Base-by-base conservation (phyloP, 2,797 vertebrate genomes). In the Echeneis naucrates region DNA sequence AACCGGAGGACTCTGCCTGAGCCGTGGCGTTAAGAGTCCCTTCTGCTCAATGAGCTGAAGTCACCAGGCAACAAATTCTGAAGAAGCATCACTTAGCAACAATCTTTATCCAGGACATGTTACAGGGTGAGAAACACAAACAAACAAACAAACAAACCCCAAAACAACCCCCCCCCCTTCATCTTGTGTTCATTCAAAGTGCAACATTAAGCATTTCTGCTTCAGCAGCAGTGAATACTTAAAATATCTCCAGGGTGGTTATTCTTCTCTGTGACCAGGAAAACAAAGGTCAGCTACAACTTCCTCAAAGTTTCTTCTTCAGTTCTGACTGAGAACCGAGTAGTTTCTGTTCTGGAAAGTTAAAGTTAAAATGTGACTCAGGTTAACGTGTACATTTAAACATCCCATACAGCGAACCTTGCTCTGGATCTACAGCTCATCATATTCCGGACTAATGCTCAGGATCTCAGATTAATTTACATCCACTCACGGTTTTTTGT, bases 61-160 rank as follows among this genome's bases (percentile, higher is more conserved):
- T 75, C 68, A 56, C 82, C 52, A 58, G 53, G 71, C 77, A 84
- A 78, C 68, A 64, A 56, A 70, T 64, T 42, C 27, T 0, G 2
- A 33, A 64, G 14, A 23, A 19, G n/a, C 1, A 45, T 57, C 35
- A 16, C 64, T 65, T 40, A 61, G 59, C 75, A 63, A 72, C 70
- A 47, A 48, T 50, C 26, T 1, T 16, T 37, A 51, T 52, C 57
- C 54, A 47, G 56, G 35, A 61, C 54, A 68, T 62, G 52, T 65
- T 27, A 19, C 17, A 0, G 44, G n/a, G n/a, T n/a, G n/a, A n/a
- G n/a, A n/a, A n/a, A n/a, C n/a, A n/a, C n/a, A n/a, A n/a, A n/a
- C n/a, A n/a, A n/a, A n/a, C n/a, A n/a, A n/a, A n/a, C n/a, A n/a
- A n/a, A n/a, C n/a, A n/a, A n/a, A n/a, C n/a, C n/a, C n/a, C n/a